A percentile compares a stretch with the other conserved stretches of the same genome.
These are phyloP conservation scores for Hydropsyche betteni DNA, from an alignment of 2,888 invertebrate genomes.

Conservation along the genomic window DNA sequence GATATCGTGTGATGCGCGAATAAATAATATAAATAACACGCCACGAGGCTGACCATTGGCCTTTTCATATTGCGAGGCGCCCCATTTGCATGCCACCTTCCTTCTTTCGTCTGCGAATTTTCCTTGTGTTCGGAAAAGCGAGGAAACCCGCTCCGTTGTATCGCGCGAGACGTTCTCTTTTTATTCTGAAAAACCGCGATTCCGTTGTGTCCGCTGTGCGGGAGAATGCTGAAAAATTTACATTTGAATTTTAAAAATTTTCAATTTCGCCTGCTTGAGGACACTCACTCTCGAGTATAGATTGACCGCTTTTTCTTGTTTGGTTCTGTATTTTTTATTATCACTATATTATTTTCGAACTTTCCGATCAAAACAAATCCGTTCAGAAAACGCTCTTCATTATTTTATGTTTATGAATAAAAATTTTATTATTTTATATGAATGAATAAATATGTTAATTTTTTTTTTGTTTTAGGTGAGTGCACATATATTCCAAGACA, in stretches of 20 bases:
- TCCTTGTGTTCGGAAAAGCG: not conserved
- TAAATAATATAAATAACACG: constrained; percentile 49
- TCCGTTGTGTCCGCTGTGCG: not conserved
- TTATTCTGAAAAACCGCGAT: not conserved
- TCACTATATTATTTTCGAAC: no score
- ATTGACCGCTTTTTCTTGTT: no score
- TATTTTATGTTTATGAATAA: no score
- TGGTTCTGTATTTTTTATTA: no score
- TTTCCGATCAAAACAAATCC: no score
- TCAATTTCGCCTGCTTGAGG: no score
- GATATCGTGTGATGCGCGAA: constrained; percentile 42
- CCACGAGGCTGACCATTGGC: constrained; percentile 43
- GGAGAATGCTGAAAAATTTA: no score
- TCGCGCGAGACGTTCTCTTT: not conserved
- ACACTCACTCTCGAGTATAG: no score
- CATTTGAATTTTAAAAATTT: no score
- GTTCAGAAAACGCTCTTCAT: no score
- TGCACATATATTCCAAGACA: not conserved
- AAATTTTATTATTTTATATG: not conserved
- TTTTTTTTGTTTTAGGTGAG: constrained; percentile 12
- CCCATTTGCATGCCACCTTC: constrained; percentile 30
- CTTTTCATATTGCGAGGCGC: constrained; percentile 34
- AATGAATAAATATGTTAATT: not conserved
- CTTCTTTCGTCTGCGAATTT: not conserved
- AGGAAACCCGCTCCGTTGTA: not conserved